phyloP scores from a whole-genome alignment of 2,113 vertebrate species.

The Sporophila hypoxantha region DNA sequence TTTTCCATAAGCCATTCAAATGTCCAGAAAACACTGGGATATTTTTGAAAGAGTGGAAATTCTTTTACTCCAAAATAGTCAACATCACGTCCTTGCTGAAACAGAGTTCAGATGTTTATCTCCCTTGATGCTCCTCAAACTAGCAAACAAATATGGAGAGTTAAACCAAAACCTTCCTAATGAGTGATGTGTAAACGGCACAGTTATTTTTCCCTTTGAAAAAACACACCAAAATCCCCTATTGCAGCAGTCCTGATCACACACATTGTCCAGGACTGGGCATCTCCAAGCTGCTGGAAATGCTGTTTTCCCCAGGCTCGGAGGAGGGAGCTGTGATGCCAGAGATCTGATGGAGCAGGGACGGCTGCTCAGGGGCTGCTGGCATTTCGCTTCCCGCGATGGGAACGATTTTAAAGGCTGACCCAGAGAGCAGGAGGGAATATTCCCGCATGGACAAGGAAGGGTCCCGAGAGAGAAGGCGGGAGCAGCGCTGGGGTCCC shows the following conservation, averaged over 20 bases:
- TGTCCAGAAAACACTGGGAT: neutral
- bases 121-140: neutral
- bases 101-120: neutral
- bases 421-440: accelerated
- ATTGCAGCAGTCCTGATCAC: neutral
- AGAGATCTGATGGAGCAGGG: accelerated
- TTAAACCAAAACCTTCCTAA: neutral
- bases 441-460: accelerated
- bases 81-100: neutral
- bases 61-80: no score
- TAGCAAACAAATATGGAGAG: neutral
- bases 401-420: neutral
- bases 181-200: accelerated
- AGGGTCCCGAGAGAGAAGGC: neutral
- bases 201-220: no score
- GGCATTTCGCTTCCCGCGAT: accelerated
- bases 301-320: neutral
- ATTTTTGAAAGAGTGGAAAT: neutral
- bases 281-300: accelerated
- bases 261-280: accelerated
- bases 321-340: slow-evolving; percentile 14
- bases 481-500: accelerated
- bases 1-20: neutral
- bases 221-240: accelerated
- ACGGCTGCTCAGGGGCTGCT: neutral